phyloP scores from a whole-genome alignment of 2,888 invertebrate species.

The Altica lythri region DNA sequence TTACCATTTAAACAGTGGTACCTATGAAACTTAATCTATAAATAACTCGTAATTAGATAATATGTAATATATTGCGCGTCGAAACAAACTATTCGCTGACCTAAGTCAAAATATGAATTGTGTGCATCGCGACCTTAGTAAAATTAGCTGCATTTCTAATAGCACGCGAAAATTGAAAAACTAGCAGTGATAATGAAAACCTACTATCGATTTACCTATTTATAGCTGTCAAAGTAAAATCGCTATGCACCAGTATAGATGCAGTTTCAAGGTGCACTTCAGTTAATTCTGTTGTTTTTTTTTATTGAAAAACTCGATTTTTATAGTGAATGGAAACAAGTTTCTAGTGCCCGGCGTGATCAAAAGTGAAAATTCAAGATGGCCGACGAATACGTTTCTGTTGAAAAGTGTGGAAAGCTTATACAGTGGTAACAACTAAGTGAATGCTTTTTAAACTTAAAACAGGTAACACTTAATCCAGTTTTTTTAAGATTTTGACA shows the following conservation, averaged over 20 bases:
- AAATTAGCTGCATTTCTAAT: slow-evolving; percentile 26
- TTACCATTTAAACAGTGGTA: slow-evolving; percentile 16
- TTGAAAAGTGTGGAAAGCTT: slow-evolving; percentile 48
- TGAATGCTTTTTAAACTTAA: slow-evolving; percentile 42
- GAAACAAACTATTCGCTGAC: slow-evolving; percentile 27
- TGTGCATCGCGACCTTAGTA: slow-evolving; percentile 22
- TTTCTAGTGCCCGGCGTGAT: slow-evolving; percentile 39
- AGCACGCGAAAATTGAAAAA: slow-evolving; percentile 27
- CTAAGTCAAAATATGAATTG: slow-evolving; percentile 30
- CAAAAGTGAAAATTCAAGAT: slow-evolving; percentile 60
- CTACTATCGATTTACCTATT: slow-evolving; percentile 51
- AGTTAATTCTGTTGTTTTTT: slow-evolving; percentile 23
- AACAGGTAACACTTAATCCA: slow-evolving; percentile 46
- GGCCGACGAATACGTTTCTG: slow-evolving; percentile 53
- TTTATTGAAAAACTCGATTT: slow-evolving; percentile 23
- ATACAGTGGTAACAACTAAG: slow-evolving; percentile 49
- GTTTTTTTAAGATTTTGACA: slow-evolving; percentile 9
- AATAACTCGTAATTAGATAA: slow-evolving; percentile 23
- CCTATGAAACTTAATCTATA: slow-evolving; percentile 2
- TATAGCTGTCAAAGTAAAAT: slow-evolving; percentile 46
- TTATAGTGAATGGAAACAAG: slow-evolving; percentile 13
- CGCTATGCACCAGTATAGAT: slow-evolving; percentile 36
- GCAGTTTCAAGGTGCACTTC: slow-evolving; percentile 30
- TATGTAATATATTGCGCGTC: slow-evolving; percentile 21
- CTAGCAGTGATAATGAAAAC: slow-evolving; percentile 48